Conservation (phyloP, 1,140 invertebrate species). For the Zeugodacus cucurbitae region DNA sequence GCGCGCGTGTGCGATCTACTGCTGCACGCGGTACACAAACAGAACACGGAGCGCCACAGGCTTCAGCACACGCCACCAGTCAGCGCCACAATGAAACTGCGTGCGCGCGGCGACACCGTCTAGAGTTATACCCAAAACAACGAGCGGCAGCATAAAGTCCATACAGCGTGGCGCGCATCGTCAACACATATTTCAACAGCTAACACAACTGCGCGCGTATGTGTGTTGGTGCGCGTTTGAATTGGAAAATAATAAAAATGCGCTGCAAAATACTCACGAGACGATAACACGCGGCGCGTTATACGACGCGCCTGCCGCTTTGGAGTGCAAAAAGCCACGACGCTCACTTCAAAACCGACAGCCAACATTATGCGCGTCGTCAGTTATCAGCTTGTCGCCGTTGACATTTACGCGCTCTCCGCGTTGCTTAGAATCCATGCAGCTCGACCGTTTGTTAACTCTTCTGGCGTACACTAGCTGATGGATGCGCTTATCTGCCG, state of each 20-base stretch:
- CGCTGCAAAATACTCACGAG: neutral
- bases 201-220: neutral
- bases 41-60: neutral
- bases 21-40: neutral
- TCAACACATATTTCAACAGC: neutral
- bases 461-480: neutral
- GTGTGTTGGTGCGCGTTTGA: neutral
- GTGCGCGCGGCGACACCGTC: neutral
- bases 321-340: neutral
- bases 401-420: neutral
- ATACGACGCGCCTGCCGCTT: neutral
- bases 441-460: neutral
- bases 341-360: neutral
- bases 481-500: neutral
- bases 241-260: neutral
- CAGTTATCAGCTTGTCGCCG: neutral
- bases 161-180: neutral
- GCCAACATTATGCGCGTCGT: neutral
- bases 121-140: neutral
- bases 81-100: slow-evolving; percentile 20
- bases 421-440: neutral
- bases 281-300: neutral
- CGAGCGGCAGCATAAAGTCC: neutral
- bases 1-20: slow-evolving; percentile 1
- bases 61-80: slow-evolving; percentile 8